Conservation (phyloP, 1,140 invertebrate genomes). For the Akabosia matsudoensis region DNA sequence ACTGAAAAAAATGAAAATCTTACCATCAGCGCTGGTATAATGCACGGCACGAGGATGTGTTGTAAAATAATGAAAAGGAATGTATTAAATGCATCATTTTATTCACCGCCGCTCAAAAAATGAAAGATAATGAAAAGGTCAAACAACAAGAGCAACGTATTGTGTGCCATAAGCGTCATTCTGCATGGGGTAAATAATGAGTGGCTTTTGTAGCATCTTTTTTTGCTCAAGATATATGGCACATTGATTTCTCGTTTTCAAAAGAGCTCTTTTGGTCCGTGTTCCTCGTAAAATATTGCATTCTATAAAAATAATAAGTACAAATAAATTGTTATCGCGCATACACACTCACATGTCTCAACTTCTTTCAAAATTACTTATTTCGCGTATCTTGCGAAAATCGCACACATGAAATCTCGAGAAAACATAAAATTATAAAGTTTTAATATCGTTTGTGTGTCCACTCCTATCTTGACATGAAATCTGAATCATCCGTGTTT, state of each 20-base stretch:
- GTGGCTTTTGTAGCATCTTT: no score
- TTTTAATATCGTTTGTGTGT: not conserved
- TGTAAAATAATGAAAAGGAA: not conserved
- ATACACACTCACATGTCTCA: not conserved
- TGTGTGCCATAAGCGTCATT: no score
- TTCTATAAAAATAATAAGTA: not conserved
- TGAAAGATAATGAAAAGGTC: conserved; percentile 23
- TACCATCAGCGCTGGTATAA: no score
- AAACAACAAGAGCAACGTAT: not conserved
- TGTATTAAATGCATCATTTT: conserved; percentile 21
- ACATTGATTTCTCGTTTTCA: no score
- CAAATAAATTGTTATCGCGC: not conserved
- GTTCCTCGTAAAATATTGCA: not conserved
- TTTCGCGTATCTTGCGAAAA: not conserved
- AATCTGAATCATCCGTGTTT: conserved; percentile 10
- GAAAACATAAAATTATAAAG: not conserved
- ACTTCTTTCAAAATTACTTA: not conserved
- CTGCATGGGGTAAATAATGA: no score
- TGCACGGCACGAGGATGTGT: not conserved
- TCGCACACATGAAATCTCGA: not conserved
- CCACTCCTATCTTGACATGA: not conserved
- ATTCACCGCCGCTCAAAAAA: not conserved
- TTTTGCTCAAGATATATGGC: no score
- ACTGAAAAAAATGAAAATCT: not conserved
- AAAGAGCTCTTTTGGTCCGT: not conserved